phyloP scores from a whole-genome alignment of 2,888 invertebrate genomes.

The Rhorus exstirpatorius region DNA sequence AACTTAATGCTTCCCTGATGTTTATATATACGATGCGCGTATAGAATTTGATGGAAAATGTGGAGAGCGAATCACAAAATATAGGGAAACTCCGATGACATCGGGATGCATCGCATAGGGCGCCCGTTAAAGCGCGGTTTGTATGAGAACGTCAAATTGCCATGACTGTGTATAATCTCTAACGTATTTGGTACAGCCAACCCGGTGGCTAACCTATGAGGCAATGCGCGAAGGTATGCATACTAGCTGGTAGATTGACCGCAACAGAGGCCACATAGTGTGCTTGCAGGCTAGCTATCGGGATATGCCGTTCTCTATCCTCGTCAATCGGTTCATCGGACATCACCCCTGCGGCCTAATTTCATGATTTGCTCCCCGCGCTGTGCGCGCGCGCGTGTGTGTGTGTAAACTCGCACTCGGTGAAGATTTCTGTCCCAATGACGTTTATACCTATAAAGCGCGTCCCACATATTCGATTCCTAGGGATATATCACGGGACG shows the following conservation, averaged over 20 bases:
- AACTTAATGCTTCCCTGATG: too few species aligned
- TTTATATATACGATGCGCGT: too few species aligned
- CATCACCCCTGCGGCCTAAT: constrained; percentile 55
- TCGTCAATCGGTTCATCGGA: constrained; percentile 63
- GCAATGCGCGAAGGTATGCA: constrained; percentile 62
- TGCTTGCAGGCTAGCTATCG: not conserved
- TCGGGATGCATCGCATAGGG: constrained; percentile 31
- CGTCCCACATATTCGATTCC: not conserved
- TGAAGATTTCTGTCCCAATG: not conserved
- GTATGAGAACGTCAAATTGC: constrained; percentile 65
- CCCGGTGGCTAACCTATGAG: constrained; percentile 51
- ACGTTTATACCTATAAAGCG: not conserved
- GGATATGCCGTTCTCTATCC: constrained; percentile 8
- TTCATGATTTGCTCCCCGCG: constrained; percentile 48
- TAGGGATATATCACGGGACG: not conserved
- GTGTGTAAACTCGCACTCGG: constrained; percentile 10
- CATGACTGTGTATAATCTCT: constrained; percentile 56
- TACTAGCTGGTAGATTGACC: constrained; percentile 60
- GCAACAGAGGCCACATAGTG: constrained; percentile 31
- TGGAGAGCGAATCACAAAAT: constrained; percentile 6
- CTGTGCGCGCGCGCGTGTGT: constrained; percentile 2
- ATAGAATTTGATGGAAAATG: constrained; percentile 22
- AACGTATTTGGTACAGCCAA: constrained; percentile 56
- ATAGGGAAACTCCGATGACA: constrained; percentile 32
- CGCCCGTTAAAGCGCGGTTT: constrained; percentile 52